These are phyloP conservation scores for Corythornis vintsioides DNA, from an alignment of 2,113 vertebrate genomes.

Conservation along the genomic window DNA sequence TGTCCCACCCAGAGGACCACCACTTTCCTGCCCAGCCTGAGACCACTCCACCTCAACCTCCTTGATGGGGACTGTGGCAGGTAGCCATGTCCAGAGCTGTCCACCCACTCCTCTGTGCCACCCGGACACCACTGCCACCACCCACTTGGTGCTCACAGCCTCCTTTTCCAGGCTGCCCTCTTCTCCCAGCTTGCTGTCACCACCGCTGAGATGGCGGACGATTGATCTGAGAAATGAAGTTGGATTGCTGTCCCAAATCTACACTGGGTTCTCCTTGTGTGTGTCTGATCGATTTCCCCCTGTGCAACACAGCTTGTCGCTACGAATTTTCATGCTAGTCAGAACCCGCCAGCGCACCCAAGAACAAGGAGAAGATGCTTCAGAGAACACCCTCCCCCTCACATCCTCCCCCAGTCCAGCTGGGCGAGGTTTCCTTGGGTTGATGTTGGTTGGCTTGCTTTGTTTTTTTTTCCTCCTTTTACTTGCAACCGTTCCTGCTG, in stretches of 20 bases:
- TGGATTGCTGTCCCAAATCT: slow-evolving; percentile 97
- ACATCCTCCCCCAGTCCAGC: background rate
- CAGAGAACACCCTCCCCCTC: slow-evolving; percentile 22
- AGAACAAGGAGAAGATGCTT: slow-evolving; percentile 72
- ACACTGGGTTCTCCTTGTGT: slow-evolving; percentile 91
- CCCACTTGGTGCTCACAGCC: background rate
- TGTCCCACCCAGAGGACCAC: background rate
- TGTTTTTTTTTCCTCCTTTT: background rate
- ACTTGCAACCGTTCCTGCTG: background rate
- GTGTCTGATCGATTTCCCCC: slow-evolving; percentile 99
- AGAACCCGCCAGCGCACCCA: slow-evolving; percentile 83
- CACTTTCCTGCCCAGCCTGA: background rate
- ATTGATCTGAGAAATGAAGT: slow-evolving; percentile 98
- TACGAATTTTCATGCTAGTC: slow-evolving; percentile 92
- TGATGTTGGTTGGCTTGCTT: background rate
- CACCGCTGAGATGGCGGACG: slow-evolving; percentile 84
- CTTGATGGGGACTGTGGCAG: background rate
- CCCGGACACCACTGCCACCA: background rate
- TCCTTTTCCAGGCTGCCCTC: slow-evolving; percentile 74
- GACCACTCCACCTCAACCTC: background rate
- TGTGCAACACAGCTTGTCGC: slow-evolving; percentile 94
- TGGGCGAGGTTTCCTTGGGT: slow-evolving; percentile 50
- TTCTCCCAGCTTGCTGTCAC: slow-evolving; percentile 89
- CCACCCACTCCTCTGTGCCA: background rate
- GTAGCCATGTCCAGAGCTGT: background rate